phyloP scores from a whole-genome alignment of 2,797 vertebrate species.

The Atherinosoma microstoma region DNA sequence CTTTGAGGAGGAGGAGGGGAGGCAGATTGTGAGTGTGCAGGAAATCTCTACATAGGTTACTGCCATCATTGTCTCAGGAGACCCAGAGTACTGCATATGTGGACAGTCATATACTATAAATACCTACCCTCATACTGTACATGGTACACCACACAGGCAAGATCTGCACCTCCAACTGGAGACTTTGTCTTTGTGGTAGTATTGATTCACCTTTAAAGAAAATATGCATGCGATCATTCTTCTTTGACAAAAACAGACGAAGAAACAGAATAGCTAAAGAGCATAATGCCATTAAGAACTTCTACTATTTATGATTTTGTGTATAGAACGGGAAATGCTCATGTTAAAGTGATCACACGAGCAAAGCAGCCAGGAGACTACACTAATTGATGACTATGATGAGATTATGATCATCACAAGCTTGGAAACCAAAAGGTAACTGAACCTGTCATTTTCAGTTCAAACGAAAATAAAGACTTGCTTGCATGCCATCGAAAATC shows the following conservation, averaged over 20 bases:
- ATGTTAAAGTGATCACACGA: slow-evolving; percentile 8
- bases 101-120: slow-evolving; percentile 57
- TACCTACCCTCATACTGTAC: slow-evolving; percentile 37
- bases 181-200: slow-evolving; percentile 49
- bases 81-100: slow-evolving; percentile 42
- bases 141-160: slow-evolving; percentile 12
- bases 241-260: slow-evolving; percentile 2
- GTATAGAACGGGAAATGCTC: not conserved
- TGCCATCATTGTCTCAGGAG: slow-evolving; percentile 53
- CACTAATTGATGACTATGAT: slow-evolving; percentile 22
- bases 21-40: slow-evolving; percentile 42
- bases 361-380: not conserved
- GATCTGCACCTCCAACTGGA: slow-evolving; percentile 24
- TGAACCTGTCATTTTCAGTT: slow-evolving; percentile 9
- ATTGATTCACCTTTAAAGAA: slow-evolving; percentile 52
- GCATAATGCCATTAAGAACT: slow-evolving; percentile 5
- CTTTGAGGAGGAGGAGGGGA: slow-evolving; percentile 32
- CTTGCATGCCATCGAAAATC: not conserved
- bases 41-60: slow-evolving; percentile 48
- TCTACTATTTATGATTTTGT: slow-evolving; percentile 8
- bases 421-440: slow-evolving; percentile 11
- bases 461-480: not conserved
- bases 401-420: slow-evolving; percentile 17
- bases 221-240: slow-evolving; percentile 46
- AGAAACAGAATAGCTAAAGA: slow-evolving; percentile 35